Percentiles rank a stretch among this genome's conserved stretches.
Conservation (phyloP, 1,140 invertebrate genomes). For the Saccostrea echinata region DNA sequence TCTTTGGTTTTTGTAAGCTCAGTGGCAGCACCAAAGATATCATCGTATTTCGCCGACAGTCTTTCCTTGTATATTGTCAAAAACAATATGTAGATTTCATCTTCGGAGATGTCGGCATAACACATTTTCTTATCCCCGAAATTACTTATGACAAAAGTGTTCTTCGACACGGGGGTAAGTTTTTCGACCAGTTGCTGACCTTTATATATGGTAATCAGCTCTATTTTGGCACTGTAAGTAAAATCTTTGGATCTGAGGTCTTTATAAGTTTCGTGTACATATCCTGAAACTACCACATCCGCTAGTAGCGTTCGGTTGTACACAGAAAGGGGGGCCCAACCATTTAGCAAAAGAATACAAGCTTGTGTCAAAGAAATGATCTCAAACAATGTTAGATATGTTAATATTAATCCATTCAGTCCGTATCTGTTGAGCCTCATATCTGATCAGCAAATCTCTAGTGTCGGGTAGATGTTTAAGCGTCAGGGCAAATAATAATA, state of each 20-base stretch:
- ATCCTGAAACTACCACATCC: slow-evolving; percentile 72
- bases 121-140: slow-evolving; percentile 78
- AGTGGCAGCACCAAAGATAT: slow-evolving; percentile 76
- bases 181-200: slow-evolving; percentile 65
- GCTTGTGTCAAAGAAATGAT: slow-evolving; percentile 46
- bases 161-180: slow-evolving; percentile 50
- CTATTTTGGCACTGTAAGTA: slow-evolving; percentile 74
- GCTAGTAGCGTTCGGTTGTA: slow-evolving; percentile 71
- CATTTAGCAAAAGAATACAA: slow-evolving; percentile 77
- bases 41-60: slow-evolving; percentile 78
- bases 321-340: slow-evolving; percentile 76
- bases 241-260: slow-evolving; percentile 63
- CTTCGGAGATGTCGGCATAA: slow-evolving; percentile 74
- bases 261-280: slow-evolving; percentile 71
- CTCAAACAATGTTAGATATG: slow-evolving; percentile 14
- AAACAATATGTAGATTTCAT: slow-evolving; percentile 75
- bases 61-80: slow-evolving; percentile 73
- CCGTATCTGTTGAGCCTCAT: slow-evolving; percentile 27
- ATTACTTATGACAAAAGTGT: slow-evolving; percentile 75
- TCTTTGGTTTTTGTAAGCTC: slow-evolving; percentile 68
- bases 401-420: slow-evolving; percentile 42
- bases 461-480: slow-evolving; percentile 29
- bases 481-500: slow-evolving; percentile 4
- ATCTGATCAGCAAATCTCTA: slow-evolving; percentile 31
- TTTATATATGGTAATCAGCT: slow-evolving; percentile 71